Evolutionary conservation across 2,797 vertebrate genomes (phyloP).

Genomic region (Notamacropus eugenii): DNA sequence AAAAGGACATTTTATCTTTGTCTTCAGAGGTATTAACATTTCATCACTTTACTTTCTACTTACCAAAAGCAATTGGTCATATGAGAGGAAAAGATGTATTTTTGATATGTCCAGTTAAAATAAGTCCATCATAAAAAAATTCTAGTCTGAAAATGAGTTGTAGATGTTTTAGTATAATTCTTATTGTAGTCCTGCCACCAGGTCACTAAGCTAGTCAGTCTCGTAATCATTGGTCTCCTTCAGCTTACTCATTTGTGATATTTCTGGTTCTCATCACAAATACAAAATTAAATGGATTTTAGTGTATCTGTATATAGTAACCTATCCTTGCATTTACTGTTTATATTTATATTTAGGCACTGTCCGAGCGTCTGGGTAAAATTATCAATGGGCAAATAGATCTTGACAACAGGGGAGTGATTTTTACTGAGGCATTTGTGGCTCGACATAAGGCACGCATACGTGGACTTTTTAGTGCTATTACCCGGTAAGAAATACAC

Average conservation of each 20-base stretch:
- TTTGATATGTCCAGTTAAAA: constrained; percentile 24
- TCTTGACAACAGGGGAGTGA: constrained; percentile 92
- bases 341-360: constrained; percentile 84
- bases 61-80: constrained; percentile 18
- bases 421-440: constrained; percentile 95
- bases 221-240: constrained; percentile 34
- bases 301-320: constrained; percentile 4
- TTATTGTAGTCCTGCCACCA: constrained; percentile 1
- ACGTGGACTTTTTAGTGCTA: constrained; percentile 94
- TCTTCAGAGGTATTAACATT: constrained; percentile 34
- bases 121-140: constrained; percentile 36
- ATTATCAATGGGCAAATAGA: constrained; percentile 94
- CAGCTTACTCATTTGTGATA: constrained; percentile 34
- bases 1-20: background rate
- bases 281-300: constrained; percentile 29
- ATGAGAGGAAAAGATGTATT: constrained; percentile 38
- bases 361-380: constrained; percentile 91
- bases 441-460: constrained; percentile 94
- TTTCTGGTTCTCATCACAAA: constrained; percentile 47
- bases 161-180: constrained; percentile 11
- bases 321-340: constrained; percentile 57
- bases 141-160: background rate
- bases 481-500: constrained; percentile 89
- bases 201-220: constrained; percentile 22
- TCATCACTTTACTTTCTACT: constrained; percentile 41